A percentile compares a stretch with the other conserved stretches of the same genome.
These are phyloP conservation scores for Diceros bicornis DNA, from an alignment of 2,797 vertebrate species.

Conservation along the genomic window DNA sequence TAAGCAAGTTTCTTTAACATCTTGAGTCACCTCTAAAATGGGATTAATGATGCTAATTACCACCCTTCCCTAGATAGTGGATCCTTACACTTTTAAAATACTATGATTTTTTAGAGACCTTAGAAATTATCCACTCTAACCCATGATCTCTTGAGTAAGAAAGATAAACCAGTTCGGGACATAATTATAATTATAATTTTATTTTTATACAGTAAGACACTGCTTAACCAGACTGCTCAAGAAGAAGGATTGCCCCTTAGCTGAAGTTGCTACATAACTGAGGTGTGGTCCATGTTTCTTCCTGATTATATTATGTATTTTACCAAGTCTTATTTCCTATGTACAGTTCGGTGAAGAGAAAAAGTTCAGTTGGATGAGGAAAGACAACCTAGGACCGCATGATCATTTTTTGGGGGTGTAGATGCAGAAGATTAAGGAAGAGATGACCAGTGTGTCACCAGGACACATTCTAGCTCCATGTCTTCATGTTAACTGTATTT, in stretches of 20 bases:
- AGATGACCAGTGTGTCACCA: neutral
- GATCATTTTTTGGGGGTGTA: neutral
- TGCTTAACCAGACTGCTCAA: neutral
- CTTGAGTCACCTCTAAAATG: neutral
- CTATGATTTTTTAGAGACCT: neutral
- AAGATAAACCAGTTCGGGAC: neutral
- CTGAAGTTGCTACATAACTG: neutral
- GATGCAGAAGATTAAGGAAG: neutral
- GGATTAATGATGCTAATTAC: neutral
- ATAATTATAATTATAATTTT: neutral
- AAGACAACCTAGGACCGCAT: neutral
- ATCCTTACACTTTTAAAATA: conserved; percentile 7
- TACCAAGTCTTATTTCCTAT: neutral
- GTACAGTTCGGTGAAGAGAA: neutral
- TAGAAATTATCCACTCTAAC: neutral
- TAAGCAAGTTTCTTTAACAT: neutral
- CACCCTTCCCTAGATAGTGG: neutral
- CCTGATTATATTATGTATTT: neutral
- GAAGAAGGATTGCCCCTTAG: neutral
- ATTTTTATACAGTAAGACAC: neutral
- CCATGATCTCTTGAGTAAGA: conserved; percentile 8
- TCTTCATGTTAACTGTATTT: neutral
- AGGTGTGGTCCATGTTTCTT: neutral
- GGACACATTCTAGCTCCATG: neutral
- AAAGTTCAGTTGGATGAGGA: neutral